Percentiles rank a stretch among this genome's conserved stretches.
phyloP scores from a whole-genome alignment of 2,888 invertebrate genomes.

The Halictus quadricinctus region DNA sequence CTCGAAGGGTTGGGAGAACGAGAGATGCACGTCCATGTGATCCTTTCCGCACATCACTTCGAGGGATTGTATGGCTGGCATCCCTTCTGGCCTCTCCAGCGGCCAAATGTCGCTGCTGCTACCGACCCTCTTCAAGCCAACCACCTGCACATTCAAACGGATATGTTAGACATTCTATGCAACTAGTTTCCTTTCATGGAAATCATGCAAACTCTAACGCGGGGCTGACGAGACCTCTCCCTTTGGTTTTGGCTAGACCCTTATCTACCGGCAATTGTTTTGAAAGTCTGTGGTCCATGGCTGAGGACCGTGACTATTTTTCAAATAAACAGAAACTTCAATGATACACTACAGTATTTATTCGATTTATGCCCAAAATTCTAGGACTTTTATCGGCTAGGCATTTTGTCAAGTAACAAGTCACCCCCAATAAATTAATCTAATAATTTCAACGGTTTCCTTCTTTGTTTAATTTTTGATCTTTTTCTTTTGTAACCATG shows the following conservation, averaged over 20 bases:
- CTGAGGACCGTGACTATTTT: not conserved
- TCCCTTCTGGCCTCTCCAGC: constrained; percentile 92
- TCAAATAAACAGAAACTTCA: not conserved
- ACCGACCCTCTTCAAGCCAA: constrained; percentile 77
- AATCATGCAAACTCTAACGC: not conserved
- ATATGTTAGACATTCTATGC: not conserved
- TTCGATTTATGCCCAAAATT: too few relatives aligned
- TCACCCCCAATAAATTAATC: too few relatives aligned
- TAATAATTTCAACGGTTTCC: too few relatives aligned
- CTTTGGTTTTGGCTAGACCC: not conserved
- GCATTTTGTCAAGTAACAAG: too few relatives aligned
- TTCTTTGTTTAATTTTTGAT: not conserved
- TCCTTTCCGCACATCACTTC: constrained; percentile 98
- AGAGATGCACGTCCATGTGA: constrained; percentile 96
- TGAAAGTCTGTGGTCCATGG: not conserved
- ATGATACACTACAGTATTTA: too few relatives aligned
- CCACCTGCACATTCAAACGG: constrained; percentile 72
- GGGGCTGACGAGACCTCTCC: not conserved
- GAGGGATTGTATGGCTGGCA: constrained; percentile 94
- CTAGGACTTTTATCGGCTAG: too few relatives aligned
- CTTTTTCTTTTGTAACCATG: not conserved
- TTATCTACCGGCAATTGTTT: not conserved
- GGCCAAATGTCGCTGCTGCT: constrained; percentile 92
- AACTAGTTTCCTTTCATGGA: too few relatives aligned
- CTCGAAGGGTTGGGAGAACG: constrained; percentile 95